Base-by-base conservation (phyloP, 2,888 invertebrate species). In the Tiliacea aurago region DNA sequence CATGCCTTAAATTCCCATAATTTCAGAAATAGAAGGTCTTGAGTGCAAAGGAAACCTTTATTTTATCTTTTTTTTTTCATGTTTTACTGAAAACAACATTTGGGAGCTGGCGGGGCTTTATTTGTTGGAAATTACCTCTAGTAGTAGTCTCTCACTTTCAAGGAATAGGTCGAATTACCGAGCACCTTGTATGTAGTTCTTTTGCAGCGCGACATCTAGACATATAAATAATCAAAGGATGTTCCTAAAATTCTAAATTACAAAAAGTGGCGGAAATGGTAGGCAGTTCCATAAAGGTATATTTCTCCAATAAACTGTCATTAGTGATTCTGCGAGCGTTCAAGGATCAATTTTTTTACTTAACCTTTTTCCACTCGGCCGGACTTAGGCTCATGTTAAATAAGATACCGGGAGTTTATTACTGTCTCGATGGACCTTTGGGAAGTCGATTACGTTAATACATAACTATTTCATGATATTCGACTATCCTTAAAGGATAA, bases 331-430 rank as follows among this genome's bases (percentile, higher is more conserved):
- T 71, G 51, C 58, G 45, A 72, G 71, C 84, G 76, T 86, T 65
- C 63, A 56, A 68, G 73, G 76, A 84, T 73, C 69, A 78, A 69
- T 79, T 86, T 86, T n/a, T 83, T 86, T 87, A 86, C 77, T 75
- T 74, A 84, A 81, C 87, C 76, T 81, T 88, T 84, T 88, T 87
- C 80, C 85, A 78, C 76, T 86, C 75, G 84, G 74, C 66, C 76
- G 77, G 84, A 79, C 72, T 76, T 70, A 73, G 76, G 76, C 66
- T 75, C 82, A 83, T 82, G 81, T 84, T 86, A 83, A 86, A 82
- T 80, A 85, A 88, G 85, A 85, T 86, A 73, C 73, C 73, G 76
- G 61, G 78, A 83, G 80, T 85, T 88, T 88, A 88, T 89, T 88
- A 87, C 88, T 84, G 80, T 78, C 79, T 79, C 70, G 71, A 79